Evolutionary conservation across 2,888 invertebrate species (phyloP), one percentile per base, ranked within the genome.

Genomic region (Amiota communis): DNA sequence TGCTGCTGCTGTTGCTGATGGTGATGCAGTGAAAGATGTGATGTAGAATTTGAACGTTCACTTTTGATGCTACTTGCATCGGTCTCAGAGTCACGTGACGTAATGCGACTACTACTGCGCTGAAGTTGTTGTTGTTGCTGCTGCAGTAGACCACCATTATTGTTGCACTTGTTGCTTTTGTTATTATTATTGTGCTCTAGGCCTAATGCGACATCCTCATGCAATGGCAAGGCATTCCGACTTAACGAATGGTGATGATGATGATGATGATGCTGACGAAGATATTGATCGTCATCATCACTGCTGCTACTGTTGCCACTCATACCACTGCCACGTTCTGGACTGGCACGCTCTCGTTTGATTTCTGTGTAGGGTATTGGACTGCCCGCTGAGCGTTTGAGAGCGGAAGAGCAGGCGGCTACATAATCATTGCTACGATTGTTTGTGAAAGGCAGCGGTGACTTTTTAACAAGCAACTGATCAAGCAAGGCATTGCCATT

Each of bases 401-500:
- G 47, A 72, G 79, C 79, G 11, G 74, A 65, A 8, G 74, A 73
- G 76, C 78, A 79, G 72, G 76, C 75, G 72, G 75, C 78, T n/a
- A 76, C 79, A 57, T 87, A 87, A 51, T 87, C 84, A 72, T 82
- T 83, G 75, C 77, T 85, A 36, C 86, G 86, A 68, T 87, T 88
- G 56, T 86, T 88, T 67, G 85, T 83, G 70, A 85, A 86, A 12
- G 87, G 87, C 77, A 86, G 78, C 23, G 87, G 85, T 1, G 86
- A 93, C 85, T 92, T 93, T 79, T 93, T 91, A 80, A 93, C 93
- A 72, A 94, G 89, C 80, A 88, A 68, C 85, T 94, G 93, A 80
- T 94, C 94, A 79, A 94, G 90, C 80, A 94, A 89, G 11, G 93
- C 92, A 91, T 91, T 81, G 91, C 93, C 80, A 91, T 49, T 71